Percentiles rank a stretch among this genome's conserved stretches.
Evolutionary conservation across 1,140 invertebrate genomes (phyloP).

Genomic region (Fopius arisanus): DNA sequence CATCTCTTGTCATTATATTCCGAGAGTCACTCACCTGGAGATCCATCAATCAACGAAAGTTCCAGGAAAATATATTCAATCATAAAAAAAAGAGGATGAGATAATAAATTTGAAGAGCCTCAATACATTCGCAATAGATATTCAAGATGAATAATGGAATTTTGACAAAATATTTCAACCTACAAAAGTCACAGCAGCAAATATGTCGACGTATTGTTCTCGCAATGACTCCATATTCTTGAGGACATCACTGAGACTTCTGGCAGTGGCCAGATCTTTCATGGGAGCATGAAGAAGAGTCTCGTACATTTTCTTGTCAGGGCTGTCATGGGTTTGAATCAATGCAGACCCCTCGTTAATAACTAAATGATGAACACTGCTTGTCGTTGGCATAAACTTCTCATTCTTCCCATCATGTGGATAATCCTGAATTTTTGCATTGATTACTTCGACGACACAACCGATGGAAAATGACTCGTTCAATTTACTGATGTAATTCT

Average conservation of each 20-base stretch:
- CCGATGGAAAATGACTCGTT: conserved; percentile 70
- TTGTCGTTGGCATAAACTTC: conserved; percentile 69
- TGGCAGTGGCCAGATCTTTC: conserved; percentile 57
- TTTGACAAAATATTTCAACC: conserved; percentile 35
- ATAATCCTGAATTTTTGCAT: conserved; percentile 67
- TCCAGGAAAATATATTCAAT: conserved; percentile 24
- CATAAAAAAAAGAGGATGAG: no score
- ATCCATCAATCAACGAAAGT: no score
- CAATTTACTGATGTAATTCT: conserved; percentile 67
- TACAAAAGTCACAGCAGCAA: conserved; percentile 63
- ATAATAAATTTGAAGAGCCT: no score
- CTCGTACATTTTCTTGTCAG: conserved; percentile 60
- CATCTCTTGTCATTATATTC: conserved; percentile 54
- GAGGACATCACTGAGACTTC: conserved; percentile 49
- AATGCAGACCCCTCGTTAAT: conserved; percentile 69
- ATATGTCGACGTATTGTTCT: conserved; percentile 56
- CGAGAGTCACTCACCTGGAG: conserved; percentile 52
- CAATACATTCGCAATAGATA: not conserved
- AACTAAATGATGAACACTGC: conserved; percentile 68
- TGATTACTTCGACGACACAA: conserved; percentile 68
- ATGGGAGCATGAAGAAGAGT: conserved; percentile 68
- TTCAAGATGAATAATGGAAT: no score
- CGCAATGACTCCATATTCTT: conserved; percentile 52
- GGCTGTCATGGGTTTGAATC: conserved; percentile 66
- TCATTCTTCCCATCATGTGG: conserved; percentile 67